Percentiles rank a stretch among this genome's conserved stretches.
Evolutionary conservation across 2,888 invertebrate genomes (phyloP).

Genomic region (Masnerella sp.): DNA sequence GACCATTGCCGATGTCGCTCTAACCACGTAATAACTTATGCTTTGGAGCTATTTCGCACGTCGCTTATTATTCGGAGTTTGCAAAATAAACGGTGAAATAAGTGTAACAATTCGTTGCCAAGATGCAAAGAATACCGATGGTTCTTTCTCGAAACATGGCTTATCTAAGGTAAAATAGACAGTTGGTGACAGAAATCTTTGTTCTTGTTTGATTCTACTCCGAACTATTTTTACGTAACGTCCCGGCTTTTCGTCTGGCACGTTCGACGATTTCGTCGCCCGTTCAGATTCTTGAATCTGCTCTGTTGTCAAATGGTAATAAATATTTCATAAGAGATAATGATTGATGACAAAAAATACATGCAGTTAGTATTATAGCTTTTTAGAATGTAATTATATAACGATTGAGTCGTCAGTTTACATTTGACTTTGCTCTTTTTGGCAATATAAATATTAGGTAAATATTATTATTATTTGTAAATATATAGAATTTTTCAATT

Average conservation of each 20-base stretch:
- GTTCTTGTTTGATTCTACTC: not conserved
- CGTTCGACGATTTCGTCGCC: constrained; percentile 7
- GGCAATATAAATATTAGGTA: no score
- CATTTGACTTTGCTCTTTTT: no score
- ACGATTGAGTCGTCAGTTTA: no score
- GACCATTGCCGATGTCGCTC: constrained; percentile 1
- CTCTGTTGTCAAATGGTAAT: not conserved
- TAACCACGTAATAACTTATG: constrained; percentile 3
- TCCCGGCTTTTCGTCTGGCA: constrained; percentile 31
- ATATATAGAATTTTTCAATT: no score
- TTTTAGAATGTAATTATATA: no score
- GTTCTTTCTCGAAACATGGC: constrained; percentile 71
- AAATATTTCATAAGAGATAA: not conserved
- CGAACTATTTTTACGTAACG: constrained; percentile 22
- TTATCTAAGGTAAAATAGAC: constrained; percentile 67
- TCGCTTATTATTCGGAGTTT: not conserved
- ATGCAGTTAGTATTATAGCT: not conserved
- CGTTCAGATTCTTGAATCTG: constrained; percentile 1
- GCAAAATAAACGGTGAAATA: not conserved
- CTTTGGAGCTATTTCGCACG: not conserved
- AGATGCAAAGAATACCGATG: constrained; percentile 70
- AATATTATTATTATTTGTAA: no score
- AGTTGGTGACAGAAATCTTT: not conserved
- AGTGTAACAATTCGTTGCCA: constrained; percentile 20
- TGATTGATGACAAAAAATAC: not conserved